Evolutionary conservation across 2,797 vertebrate species (phyloP).

Genomic region (Vultur gryphus): DNA sequence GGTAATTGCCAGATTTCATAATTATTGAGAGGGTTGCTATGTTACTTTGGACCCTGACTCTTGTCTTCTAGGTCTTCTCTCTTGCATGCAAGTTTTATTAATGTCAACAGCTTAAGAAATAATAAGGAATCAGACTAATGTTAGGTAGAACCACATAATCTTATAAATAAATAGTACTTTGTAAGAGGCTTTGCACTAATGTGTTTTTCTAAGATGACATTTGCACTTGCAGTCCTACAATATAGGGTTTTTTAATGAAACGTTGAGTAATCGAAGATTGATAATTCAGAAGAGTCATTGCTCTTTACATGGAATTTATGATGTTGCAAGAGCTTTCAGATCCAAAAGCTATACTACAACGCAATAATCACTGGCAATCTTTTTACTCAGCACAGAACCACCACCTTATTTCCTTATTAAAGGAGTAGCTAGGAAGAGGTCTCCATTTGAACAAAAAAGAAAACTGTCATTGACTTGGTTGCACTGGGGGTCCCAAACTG

Average conservation of each 20-base stretch:
- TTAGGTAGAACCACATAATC: background rate
- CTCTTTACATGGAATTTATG: constrained; percentile 8
- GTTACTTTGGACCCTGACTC: background rate
- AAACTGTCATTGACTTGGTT: background rate
- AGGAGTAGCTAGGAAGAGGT: background rate
- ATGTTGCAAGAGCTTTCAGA: constrained; percentile 25
- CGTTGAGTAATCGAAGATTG: background rate
- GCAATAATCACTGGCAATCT: background rate
- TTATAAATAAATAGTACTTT: background rate
- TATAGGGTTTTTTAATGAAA: background rate
- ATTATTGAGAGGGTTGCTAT: background rate
- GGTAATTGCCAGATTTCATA: background rate
- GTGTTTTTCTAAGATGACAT: constrained; percentile 32
- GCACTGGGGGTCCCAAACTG: background rate
- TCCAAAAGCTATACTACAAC: background rate
- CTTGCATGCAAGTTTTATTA: background rate
- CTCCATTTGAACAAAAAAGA: background rate
- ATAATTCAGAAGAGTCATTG: background rate
- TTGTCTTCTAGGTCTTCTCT: background rate
- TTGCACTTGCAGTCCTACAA: background rate
- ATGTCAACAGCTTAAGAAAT: background rate
- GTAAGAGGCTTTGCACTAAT: background rate
- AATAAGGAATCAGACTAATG: background rate
- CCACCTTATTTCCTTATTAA: background rate
- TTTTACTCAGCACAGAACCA: background rate